These are phyloP conservation scores for Neomonachus schauinslandi DNA, from an alignment of 2,113 vertebrate genomes.

Conservation along the genomic window DNA sequence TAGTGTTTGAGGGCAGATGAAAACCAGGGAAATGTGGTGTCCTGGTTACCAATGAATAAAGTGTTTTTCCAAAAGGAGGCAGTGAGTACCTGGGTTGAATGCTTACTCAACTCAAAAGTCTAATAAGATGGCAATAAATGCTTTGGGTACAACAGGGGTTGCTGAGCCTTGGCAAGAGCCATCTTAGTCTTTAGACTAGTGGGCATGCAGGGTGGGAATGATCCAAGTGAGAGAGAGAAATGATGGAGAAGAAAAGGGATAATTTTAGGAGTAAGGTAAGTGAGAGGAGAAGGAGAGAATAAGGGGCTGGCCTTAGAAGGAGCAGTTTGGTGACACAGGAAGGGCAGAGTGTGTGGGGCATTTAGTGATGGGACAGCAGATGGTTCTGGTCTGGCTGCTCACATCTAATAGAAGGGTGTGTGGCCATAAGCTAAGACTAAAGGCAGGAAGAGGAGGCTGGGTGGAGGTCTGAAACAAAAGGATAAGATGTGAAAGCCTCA, in stretches of 20 bases:
- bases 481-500: not conserved
- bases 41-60: not conserved
- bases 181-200: not conserved
- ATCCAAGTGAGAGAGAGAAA: not conserved
- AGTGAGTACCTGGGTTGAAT: not conserved
- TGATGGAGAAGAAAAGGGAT: not conserved
- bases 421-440: not conserved
- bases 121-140: not conserved
- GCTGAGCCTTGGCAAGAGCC: not conserved
- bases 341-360: not conserved
- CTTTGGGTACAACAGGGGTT: not conserved
- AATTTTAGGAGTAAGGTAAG: not conserved
- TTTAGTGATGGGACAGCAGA: not conserved
- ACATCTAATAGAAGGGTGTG: not conserved
- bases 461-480: not conserved
- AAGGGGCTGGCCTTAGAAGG: not conserved
- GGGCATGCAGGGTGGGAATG: not conserved
- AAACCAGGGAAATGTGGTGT: not conserved
- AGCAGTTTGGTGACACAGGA: not conserved
- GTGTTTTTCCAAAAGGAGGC: not conserved
- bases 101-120: not conserved
- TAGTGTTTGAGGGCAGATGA: not conserved
- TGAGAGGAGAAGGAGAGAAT: not conserved
- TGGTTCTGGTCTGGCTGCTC: not conserved
- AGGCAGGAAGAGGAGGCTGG: not conserved